These are phyloP conservation scores for Aporophyla lueneburgensis DNA, from an alignment of 2,888 invertebrate species.

Conservation along the genomic window DNA sequence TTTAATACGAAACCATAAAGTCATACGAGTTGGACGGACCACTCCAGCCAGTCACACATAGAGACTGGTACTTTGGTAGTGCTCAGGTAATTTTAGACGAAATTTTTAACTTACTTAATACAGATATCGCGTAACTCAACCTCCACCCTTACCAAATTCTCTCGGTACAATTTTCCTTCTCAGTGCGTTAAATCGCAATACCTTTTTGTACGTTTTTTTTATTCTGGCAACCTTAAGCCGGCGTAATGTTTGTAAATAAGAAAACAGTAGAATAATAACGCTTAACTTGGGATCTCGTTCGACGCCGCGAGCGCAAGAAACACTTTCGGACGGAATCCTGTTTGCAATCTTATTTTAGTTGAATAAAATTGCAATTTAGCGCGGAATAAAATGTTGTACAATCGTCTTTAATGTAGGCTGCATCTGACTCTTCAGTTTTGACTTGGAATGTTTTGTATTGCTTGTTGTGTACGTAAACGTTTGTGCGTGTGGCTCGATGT, in stretches of 20 bases:
- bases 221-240: conserved; percentile 54
- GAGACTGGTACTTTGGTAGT: background rate
- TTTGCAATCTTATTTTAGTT: conserved; percentile 66
- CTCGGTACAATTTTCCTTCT: conserved; percentile 68
- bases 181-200: conserved; percentile 71
- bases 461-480: conserved; percentile 8
- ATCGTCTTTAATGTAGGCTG: conserved; percentile 54
- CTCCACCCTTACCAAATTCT: conserved; percentile 36
- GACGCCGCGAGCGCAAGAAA: conserved; percentile 63
- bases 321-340: conserved; percentile 59
- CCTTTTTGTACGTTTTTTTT: conserved; percentile 68
- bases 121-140: conserved; percentile 23
- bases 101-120: background rate
- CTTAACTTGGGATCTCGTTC: conserved; percentile 66
- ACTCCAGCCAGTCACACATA: background rate
- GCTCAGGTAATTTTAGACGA: background rate
- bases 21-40: background rate
- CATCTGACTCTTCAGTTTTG: conserved; percentile 47
- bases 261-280: conserved; percentile 68
- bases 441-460: conserved; percentile 36
- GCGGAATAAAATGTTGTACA: conserved; percentile 58
- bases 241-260: conserved; percentile 72
- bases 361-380: conserved; percentile 66
- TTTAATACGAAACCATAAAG: background rate
- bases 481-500: background rate